Evolutionary conservation across 2,113 vertebrate species (phyloP).

Genomic region (Gavia stellata): DNA sequence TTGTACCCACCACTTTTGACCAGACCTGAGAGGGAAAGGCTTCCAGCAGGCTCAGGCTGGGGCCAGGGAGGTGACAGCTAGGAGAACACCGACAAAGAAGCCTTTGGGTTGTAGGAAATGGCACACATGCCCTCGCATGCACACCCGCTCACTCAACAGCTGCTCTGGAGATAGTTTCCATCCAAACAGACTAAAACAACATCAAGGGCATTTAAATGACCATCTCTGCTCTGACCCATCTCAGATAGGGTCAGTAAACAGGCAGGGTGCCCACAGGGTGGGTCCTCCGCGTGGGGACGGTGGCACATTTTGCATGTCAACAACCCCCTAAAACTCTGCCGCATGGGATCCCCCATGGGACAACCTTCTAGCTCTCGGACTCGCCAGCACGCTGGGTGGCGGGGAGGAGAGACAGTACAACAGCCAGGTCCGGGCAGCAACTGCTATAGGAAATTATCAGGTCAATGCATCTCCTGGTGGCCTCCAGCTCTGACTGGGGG

Average conservation of each 20-base stretch:
- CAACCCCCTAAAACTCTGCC: background rate
- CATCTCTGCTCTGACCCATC: background rate
- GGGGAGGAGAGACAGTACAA: background rate
- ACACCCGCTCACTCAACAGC: background rate
- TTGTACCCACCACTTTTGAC: background rate
- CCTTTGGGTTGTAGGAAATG: background rate
- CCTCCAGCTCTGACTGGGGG: background rate
- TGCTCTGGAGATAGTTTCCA: background rate
- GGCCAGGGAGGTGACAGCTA: background rate
- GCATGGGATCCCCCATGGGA: background rate
- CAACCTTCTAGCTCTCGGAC: background rate
- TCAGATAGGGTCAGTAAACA: background rate
- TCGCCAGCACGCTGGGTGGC: fast-evolving
- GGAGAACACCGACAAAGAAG: background rate
- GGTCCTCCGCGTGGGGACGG: fast-evolving
- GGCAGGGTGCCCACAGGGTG: background rate
- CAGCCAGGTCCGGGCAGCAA: background rate
- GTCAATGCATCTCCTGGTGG: background rate
- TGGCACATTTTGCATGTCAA: background rate
- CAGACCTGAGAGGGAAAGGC: background rate
- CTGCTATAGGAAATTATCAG: background rate
- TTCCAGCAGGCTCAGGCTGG: background rate
- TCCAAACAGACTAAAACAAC: background rate
- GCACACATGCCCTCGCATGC: fast-evolving
- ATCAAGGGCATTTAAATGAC: background rate